These are phyloP conservation scores for Microctenopoma stevenorrisi DNA, from an alignment of 2,797 vertebrate genomes.

Conservation along the genomic window DNA sequence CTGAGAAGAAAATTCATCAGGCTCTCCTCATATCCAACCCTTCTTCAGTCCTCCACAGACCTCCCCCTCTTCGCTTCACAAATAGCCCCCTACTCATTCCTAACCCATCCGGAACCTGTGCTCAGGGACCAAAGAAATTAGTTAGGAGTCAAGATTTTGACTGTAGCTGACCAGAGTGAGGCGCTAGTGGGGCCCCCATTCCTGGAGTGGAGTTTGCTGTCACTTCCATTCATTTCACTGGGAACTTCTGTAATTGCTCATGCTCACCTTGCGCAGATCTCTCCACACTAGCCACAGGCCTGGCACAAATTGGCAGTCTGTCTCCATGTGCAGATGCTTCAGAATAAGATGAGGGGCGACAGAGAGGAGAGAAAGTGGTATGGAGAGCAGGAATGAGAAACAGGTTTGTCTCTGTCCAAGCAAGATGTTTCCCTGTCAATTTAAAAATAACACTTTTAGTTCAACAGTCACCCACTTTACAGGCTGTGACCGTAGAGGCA, in stretches of 20 bases:
- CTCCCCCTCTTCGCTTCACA: constrained; percentile 45
- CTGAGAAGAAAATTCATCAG: constrained; percentile 90
- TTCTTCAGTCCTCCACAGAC: constrained; percentile 42
- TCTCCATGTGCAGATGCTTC: constrained; percentile 80
- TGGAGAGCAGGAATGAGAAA: constrained; percentile 74
- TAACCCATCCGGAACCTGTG: constrained; percentile 87
- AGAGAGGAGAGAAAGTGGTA: constrained; percentile 73
- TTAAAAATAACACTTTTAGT: constrained; percentile 98
- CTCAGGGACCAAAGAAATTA: constrained; percentile 86
- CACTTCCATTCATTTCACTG: constrained; percentile 90
- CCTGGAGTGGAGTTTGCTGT: constrained; percentile 88
- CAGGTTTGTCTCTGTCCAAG: constrained; percentile 83
- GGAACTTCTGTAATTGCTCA: constrained; percentile 91
- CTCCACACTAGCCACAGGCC: constrained; percentile 53
- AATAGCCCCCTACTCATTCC: constrained; percentile 77
- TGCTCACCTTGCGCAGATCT: constrained; percentile 89
- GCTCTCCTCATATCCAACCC: constrained; percentile 73
- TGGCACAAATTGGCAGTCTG: constrained; percentile 61
- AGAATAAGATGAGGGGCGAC: constrained; percentile 85
- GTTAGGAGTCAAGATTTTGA: constrained; percentile 87
- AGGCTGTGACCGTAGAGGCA: constrained; percentile 55
- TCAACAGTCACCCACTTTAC: constrained; percentile 76
- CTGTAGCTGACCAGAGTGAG: constrained; percentile 89
- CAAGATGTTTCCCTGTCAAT: constrained; percentile 95
- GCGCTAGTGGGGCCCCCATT: constrained; percentile 87